Percentiles rank a stretch among this genome's conserved stretches.
Evolutionary conservation across 1,140 invertebrate genomes (phyloP).

Genomic region (Drosophila nikananu): DNA sequence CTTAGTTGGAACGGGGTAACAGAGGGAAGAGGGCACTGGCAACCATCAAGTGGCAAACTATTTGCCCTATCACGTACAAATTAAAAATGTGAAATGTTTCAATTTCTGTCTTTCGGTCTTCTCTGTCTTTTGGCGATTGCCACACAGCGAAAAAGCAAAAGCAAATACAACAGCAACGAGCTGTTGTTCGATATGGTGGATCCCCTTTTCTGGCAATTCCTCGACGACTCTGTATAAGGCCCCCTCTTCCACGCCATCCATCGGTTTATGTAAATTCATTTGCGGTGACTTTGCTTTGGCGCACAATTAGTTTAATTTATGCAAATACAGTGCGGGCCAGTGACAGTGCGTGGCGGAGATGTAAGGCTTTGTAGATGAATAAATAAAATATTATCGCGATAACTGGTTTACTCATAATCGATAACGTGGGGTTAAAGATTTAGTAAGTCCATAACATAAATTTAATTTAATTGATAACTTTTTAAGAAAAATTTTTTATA

Average conservation of each 20-base stretch:
- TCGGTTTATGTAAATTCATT: slow-evolving; percentile 55
- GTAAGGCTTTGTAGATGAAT: slow-evolving; percentile 14
- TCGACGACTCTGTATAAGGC: not conserved
- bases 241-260: slow-evolving; percentile 19
- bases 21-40: not conserved
- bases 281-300: slow-evolving; percentile 52
- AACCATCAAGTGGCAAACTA: slow-evolving; percentile 71
- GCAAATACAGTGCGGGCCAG: slow-evolving; percentile 41
- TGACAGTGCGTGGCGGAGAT: slow-evolving; percentile 30
- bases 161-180: slow-evolving; percentile 7
- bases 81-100: slow-evolving; percentile 84
- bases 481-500: not conserved
- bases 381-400: not conserved
- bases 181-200: slow-evolving; percentile 25
- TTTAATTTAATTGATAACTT: not conserved
- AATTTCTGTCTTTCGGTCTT: slow-evolving; percentile 53
- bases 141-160: slow-evolving; percentile 27
- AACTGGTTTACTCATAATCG: not conserved
- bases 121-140: slow-evolving; percentile 39
- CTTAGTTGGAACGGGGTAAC: not conserved
- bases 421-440: too few species aligned
- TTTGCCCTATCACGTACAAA: slow-evolving; percentile 83
- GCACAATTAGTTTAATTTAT: slow-evolving; percentile 56
- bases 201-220: not conserved
- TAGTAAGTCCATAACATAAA: too few species aligned